Conservation (phyloP, 2,888 invertebrate species). For the Cheilosia vulpina region DNA sequence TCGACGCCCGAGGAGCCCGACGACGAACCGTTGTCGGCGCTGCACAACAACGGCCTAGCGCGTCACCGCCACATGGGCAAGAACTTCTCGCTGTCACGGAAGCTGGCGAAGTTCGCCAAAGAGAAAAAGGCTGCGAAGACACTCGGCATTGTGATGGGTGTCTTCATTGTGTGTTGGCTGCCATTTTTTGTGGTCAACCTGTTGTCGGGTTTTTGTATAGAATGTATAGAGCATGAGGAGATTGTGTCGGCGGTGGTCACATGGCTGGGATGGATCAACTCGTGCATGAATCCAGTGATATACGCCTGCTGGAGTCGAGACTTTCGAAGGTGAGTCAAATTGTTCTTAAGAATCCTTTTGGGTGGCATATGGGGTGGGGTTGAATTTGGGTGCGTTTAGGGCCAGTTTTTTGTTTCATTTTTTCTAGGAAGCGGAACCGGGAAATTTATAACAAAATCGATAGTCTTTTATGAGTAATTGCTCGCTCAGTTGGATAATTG, state of each 20-base stretch:
- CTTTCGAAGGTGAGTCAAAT: conserved; percentile 91
- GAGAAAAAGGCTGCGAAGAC: conserved; percentile 99
- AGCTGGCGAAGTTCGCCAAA: conserved; percentile 97
- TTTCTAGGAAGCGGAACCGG: too few species aligned
- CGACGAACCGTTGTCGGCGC: conserved; percentile 89
- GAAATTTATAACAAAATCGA: conserved; percentile 11
- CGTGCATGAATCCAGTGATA: conserved; percentile 98
- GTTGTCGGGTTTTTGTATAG: conserved; percentile 93
- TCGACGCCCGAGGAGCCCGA: conserved; percentile 88
- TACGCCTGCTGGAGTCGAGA: conserved; percentile 99
- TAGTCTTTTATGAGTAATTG: conserved; percentile 60
- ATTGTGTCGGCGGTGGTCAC: conserved; percentile 94
- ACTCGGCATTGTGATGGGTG: conserved; percentile 97
- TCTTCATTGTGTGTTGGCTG: conserved; percentile 98
- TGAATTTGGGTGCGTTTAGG: neutral
- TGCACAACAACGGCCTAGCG: conserved; percentile 90
- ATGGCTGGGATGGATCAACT: conserved; percentile 98
- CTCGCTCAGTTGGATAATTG: conserved; percentile 59
- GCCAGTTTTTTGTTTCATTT: too few species aligned
- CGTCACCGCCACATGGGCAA: conserved; percentile 91
- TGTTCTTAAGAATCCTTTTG: neutral
- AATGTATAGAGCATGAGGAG: conserved; percentile 94
- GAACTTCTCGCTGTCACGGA: conserved; percentile 96
- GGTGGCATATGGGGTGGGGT: neutral
- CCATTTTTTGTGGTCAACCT: conserved; percentile 98